A percentile compares a stretch with the other conserved stretches of the same genome.
These are phyloP conservation scores for Brachionus rotundiformis DNA, from an alignment of 1,140 invertebrate species.

Conservation along the genomic window DNA sequence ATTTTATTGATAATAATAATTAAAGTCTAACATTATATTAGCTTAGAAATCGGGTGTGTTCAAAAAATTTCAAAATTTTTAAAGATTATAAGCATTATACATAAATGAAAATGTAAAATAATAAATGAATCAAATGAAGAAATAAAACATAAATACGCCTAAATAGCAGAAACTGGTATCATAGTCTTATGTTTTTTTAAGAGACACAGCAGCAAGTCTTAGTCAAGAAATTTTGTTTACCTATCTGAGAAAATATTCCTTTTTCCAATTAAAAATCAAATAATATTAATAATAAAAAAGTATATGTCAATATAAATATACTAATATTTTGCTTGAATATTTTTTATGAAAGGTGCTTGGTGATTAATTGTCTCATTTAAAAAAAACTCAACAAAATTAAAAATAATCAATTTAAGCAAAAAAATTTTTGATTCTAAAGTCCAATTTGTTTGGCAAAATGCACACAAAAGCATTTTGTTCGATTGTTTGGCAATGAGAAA, in stretches of 20 bases:
- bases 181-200: neutral
- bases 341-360: too few relatives aligned
- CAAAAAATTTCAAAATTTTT: constrained; percentile 10
- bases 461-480: too few relatives aligned
- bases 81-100: neutral
- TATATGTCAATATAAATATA: neutral
- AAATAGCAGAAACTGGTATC: neutral
- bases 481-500: too few relatives aligned
- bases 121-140: too few relatives aligned
- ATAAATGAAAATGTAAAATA: too few relatives aligned
- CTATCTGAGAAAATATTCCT: neutral
- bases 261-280: neutral
- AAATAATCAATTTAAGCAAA: too few relatives aligned
- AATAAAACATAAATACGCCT: too few relatives aligned
- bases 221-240: neutral
- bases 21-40: neutral
- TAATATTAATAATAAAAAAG: constrained; percentile 3
- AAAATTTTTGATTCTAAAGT: too few relatives aligned
- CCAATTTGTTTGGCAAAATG: too few relatives aligned
- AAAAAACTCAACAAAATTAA: too few relatives aligned
- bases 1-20: constrained; percentile 4
- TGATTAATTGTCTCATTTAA: too few relatives aligned
- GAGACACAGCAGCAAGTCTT: neutral
- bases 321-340: neutral
- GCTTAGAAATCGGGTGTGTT: constrained; percentile 3